Conservation (phyloP, 2,113 vertebrate species). For the Fregetta grallaria region DNA sequence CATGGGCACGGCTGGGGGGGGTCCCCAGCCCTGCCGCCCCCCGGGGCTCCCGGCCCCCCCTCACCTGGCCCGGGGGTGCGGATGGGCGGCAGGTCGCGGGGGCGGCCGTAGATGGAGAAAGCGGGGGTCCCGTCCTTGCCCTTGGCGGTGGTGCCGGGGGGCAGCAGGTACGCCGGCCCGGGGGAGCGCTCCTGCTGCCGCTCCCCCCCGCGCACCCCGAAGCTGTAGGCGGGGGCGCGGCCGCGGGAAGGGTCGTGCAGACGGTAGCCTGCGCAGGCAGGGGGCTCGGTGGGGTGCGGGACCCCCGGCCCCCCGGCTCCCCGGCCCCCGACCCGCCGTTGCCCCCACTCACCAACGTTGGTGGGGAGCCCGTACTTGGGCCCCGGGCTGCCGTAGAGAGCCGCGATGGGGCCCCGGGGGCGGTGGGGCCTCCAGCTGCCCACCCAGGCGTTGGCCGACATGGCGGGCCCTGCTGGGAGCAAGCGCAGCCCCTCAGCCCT, state of each 20-base stretch:
- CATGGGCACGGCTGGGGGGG: neutral
- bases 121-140: slow-evolving; percentile 75
- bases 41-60: neutral
- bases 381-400: slow-evolving; percentile 83
- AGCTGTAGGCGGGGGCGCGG: slow-evolving; percentile 82
- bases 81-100: slow-evolving; percentile 44
- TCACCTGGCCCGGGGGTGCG: slow-evolving; percentile 84
- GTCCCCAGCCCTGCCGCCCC: neutral
- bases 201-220: slow-evolving; percentile 70
- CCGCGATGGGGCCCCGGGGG: slow-evolving; percentile 86
- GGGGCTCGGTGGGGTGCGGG: neutral
- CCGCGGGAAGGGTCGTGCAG: slow-evolving; percentile 81
- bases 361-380: slow-evolving; percentile 83
- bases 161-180: slow-evolving; percentile 80
- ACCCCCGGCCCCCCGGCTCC: neutral
- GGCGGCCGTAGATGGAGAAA: slow-evolving; percentile 78
- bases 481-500: neutral
- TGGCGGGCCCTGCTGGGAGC: neutral
- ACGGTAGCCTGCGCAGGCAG: slow-evolving; percentile 12
- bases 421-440: slow-evolving; percentile 87
- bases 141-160: slow-evolving; percentile 72
- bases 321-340: neutral
- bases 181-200: slow-evolving; percentile 64
- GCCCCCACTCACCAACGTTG: slow-evolving; percentile 72
- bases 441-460: slow-evolving; percentile 82